Percentiles rank a stretch among this genome's conserved stretches.
Evolutionary conservation across 37 sponge, comb jelly and placozoan genomes (phyloP).

Genomic region (Spongilla lacustris): DNA sequence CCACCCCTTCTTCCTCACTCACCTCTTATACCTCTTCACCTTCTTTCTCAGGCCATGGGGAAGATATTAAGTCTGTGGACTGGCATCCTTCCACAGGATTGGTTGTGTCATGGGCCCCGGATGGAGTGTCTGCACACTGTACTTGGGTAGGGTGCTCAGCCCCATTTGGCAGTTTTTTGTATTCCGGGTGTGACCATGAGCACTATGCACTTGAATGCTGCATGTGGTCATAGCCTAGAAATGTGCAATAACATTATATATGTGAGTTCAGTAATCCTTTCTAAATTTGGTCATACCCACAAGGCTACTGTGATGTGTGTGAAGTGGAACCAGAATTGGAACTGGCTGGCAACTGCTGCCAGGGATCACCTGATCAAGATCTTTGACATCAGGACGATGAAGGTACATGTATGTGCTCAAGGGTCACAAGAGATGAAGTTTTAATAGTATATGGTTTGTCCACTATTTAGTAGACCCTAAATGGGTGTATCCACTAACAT

Average conservation of each 20-base stretch:
- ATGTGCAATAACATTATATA: background rate
- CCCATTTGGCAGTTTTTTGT: background rate
- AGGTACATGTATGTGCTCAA: conserved; percentile 85
- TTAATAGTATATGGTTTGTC: conserved; percentile 80
- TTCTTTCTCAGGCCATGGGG: conserved; percentile 87
- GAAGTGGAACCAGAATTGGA: conserved; percentile 94
- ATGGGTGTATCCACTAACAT: too few species aligned
- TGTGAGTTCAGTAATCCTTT: too few species aligned
- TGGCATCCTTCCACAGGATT: conserved; percentile 96
- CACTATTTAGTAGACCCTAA: too few species aligned
- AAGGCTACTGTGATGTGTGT: conserved; percentile 84
- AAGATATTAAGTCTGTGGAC: conserved; percentile 90
- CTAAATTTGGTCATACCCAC: conserved; percentile 80
- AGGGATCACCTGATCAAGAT: conserved; percentile 92
- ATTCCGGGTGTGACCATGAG: background rate
- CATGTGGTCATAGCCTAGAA: too few species aligned
- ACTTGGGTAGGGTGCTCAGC: conserved; percentile 7
- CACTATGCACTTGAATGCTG: background rate
- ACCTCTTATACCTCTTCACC: background rate
- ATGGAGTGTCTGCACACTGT: conserved; percentile 85
- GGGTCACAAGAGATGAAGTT: conserved; percentile 98
- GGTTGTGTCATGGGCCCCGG: conserved; percentile 91
- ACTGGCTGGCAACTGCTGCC: conserved; percentile 93
- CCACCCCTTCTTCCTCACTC: background rate
- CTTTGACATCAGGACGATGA: conserved; percentile 95